Evolutionary conservation across 2,797 vertebrate species (phyloP).

Genomic region (Pipistrellus nathusii): DNA sequence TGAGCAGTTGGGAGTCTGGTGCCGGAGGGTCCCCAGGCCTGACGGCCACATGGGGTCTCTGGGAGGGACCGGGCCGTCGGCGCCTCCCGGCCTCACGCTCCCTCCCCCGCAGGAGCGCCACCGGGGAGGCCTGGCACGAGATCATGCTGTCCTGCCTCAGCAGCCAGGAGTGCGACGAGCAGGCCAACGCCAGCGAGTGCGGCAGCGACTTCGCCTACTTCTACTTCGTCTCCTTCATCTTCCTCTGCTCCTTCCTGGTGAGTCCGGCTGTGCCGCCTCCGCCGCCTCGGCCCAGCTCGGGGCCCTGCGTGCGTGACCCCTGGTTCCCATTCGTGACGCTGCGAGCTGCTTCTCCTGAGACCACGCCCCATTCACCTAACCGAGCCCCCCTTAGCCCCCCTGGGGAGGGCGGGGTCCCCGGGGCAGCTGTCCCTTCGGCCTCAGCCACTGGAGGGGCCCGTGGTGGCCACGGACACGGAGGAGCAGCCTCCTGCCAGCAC

Average conservation of each 20-base stretch:
- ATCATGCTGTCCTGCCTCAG: conserved; percentile 98
- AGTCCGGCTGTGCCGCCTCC: conserved; percentile 78
- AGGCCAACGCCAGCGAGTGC: conserved; percentile 92
- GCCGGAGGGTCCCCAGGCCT: background rate
- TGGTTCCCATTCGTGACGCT: background rate
- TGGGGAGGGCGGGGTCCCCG: no score
- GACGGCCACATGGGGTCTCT: accelerated
- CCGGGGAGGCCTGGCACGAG: conserved; percentile 98
- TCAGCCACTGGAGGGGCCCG: no score
- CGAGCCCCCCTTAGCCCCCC: no score
- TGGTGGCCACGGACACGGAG: no score
- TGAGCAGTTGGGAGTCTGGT: background rate
- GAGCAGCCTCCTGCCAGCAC: no score
- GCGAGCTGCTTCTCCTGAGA: no score
- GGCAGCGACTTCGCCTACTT: conserved; percentile 99
- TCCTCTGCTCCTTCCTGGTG: conserved; percentile 98
- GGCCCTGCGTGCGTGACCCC: background rate
- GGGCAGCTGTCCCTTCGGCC: no score
- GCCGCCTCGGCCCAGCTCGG: background rate
- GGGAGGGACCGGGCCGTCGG: background rate
- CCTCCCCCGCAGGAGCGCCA: conserved; percentile 92
- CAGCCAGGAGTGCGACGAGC: conserved; percentile 91
- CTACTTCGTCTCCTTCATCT: conserved; percentile 99
- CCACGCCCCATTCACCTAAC: no score
- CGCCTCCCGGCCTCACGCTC: background rate